phyloP scores from a whole-genome alignment of 2,888 invertebrate species.

The Euplagia quadripunctaria region DNA sequence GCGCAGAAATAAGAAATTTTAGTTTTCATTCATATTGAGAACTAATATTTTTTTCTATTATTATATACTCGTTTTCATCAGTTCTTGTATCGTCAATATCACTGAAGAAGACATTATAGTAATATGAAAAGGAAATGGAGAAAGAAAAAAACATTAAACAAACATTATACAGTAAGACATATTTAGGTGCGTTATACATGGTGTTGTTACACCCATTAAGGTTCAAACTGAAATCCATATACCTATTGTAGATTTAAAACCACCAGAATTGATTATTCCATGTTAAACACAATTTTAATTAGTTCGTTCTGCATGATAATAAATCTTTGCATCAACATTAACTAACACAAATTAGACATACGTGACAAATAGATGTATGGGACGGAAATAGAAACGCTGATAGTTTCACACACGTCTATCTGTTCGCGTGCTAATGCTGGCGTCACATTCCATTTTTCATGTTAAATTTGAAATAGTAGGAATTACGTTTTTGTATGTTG shows the following conservation, averaged over 20 bases:
- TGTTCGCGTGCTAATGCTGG: constrained; percentile 69
- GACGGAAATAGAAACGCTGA: constrained; percentile 80
- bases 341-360: constrained; percentile 81
- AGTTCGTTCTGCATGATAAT: constrained; percentile 40
- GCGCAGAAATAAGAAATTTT: neutral
- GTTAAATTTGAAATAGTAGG: constrained; percentile 78
- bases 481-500: constrained; percentile 48
- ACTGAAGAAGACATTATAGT: neutral
- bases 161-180: neutral
- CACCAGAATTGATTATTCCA: neutral
- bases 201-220: neutral
- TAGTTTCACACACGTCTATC: constrained; percentile 82
- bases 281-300: constrained; percentile 12
- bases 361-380: constrained; percentile 81
- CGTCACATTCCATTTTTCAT: constrained; percentile 83
- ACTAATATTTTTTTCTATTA: no score
- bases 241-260: neutral
- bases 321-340: constrained; percentile 78
- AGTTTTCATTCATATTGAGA: no score
- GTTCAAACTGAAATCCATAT: neutral
- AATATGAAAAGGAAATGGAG: neutral
- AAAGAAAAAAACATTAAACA: neutral
- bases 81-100: neutral
- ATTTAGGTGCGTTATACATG: neutral
- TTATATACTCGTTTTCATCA: neutral